Percentiles rank a stretch among this genome's conserved stretches.
phyloP scores from a whole-genome alignment of 2,113 vertebrate genomes.

The Trichechus manatus region DNA sequence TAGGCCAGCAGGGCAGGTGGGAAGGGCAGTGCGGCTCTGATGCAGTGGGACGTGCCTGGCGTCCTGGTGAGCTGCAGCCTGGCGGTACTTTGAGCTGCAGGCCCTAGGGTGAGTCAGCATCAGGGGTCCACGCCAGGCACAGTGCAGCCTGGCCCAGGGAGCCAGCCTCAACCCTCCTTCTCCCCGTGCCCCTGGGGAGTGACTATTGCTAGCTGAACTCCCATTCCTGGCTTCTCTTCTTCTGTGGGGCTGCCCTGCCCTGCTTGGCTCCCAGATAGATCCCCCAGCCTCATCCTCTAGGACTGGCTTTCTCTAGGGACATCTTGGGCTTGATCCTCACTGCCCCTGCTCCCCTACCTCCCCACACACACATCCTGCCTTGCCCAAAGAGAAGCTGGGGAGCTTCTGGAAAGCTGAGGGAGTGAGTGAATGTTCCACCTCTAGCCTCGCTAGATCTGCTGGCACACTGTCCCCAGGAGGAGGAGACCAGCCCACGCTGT shows the following conservation, averaged over 20 bases:
- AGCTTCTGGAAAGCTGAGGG: neutral
- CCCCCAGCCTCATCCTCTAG: neutral
- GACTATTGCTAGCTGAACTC: no score
- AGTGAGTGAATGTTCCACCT: neutral
- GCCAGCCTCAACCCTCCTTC: neutral
- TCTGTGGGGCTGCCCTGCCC: neutral
- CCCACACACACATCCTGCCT: neutral
- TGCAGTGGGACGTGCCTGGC: conserved; percentile 66
- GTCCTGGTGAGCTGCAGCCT: neutral
- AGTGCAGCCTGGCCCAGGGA: neutral
- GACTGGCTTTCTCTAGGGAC: neutral
- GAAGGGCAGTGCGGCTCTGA: conserved; percentile 20
- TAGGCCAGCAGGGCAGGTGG: neutral
- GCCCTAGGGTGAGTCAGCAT: conserved; percentile 61
- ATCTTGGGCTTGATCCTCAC: neutral
- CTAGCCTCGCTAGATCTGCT: neutral
- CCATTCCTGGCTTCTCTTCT: no score
- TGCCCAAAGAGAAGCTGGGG: neutral
- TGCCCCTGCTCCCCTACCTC: no score
- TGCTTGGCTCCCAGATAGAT: neutral
- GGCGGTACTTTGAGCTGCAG: conserved; percentile 38
- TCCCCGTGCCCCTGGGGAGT: neutral
- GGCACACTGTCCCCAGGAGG: neutral
- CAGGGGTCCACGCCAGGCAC: neutral
- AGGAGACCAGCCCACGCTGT: neutral